Percentiles rank a stretch among this genome's conserved stretches.
phyloP scores from a whole-genome alignment of 2,888 invertebrate species.

The Drosophila affinis region DNA sequence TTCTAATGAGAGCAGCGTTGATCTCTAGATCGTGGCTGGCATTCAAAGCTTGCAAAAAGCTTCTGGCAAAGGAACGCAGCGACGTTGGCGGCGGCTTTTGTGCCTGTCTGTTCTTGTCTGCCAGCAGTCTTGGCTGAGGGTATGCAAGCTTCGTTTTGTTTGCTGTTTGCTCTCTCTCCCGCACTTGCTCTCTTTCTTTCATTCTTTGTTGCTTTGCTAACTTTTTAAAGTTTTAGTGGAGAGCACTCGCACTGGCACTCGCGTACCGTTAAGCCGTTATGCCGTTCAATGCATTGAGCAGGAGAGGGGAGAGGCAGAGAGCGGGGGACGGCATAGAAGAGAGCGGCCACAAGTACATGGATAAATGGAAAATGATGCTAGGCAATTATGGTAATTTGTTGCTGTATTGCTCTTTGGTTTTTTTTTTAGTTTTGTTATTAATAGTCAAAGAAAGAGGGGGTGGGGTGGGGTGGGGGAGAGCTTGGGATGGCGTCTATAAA shows the following conservation, averaged over 20 bases:
- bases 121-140: constrained; percentile 1
- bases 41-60: no score
- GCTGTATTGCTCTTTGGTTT: constrained; percentile 35
- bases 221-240: constrained; percentile 35
- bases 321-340: no score
- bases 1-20: neutral
- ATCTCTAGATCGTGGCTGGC: neutral
- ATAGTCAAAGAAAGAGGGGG: constrained; percentile 38
- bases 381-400: constrained; percentile 75
- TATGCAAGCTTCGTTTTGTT: constrained; percentile 3
- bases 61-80: no score
- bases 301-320: neutral
- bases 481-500: constrained; percentile 58
- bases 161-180: neutral
- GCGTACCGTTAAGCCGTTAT: constrained; percentile 5
- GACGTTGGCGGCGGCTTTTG: no score
- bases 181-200: neutral
- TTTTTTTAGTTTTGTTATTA: constrained; percentile 50
- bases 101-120: no score
- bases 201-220: constrained; percentile 12
- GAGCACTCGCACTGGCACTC: neutral
- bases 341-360: no score
- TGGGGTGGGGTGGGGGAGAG: neutral
- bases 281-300: constrained; percentile 11
- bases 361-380: constrained; percentile 22